A percentile compares a stretch with the other conserved stretches of the same genome.
Evolutionary conservation across 1,140 invertebrate genomes (phyloP).

Genomic region (Oncopodura yosiiana): DNA sequence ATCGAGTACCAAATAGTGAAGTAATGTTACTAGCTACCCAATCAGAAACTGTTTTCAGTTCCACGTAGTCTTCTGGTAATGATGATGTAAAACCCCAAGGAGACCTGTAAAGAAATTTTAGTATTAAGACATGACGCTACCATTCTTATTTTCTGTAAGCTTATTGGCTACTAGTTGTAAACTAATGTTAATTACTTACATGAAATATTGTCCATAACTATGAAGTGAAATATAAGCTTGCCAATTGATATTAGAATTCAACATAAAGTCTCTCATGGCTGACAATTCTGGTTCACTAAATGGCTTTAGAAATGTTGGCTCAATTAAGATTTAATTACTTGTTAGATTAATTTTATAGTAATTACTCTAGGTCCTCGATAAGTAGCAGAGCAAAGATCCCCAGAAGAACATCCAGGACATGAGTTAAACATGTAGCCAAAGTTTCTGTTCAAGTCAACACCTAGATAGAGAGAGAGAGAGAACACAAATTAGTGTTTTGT

Average conservation of each 20-base stretch:
- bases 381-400: slow-evolving; percentile 3
- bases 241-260: not conserved
- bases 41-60: slow-evolving; percentile 35
- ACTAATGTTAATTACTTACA: not conserved
- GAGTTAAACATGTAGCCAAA: slow-evolving; percentile 17
- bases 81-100: slow-evolving; percentile 57
- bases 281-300: slow-evolving; percentile 17
- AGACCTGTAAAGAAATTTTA: not conserved
- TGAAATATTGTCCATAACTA: slow-evolving; percentile 15
- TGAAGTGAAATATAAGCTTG: slow-evolving; percentile 10
- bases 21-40: not conserved
- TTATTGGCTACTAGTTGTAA: too few species aligned
- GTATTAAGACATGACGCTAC: not conserved
- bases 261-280: slow-evolving; percentile 19
- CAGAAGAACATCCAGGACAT: slow-evolving; percentile 2
- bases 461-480: too few species aligned
- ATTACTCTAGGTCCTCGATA: slow-evolving; percentile 7
- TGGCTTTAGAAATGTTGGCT: not conserved
- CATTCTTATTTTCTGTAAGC: too few species aligned
- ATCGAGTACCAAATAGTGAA: slow-evolving; percentile 4
- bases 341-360: not conserved
- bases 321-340: not conserved
- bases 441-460: too few species aligned
- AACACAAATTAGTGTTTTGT: too few species aligned
- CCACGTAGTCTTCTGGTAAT: slow-evolving; percentile 41